Conservation (phyloP, 2,888 invertebrate species). For the Macrosiphum euphorbiae region DNA sequence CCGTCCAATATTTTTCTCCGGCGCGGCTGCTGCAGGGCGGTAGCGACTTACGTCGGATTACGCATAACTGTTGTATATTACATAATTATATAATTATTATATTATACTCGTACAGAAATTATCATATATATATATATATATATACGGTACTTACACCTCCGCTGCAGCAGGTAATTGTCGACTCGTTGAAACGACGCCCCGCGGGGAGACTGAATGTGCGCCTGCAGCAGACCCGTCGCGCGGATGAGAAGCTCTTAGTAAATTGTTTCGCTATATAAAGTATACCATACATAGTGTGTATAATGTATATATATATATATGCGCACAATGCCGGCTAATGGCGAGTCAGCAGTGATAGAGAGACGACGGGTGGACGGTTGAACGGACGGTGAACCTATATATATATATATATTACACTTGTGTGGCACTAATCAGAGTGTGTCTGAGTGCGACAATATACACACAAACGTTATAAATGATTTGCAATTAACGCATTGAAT, state of each 20-base stretch:
- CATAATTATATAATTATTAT: neutral
- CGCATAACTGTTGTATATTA: neutral
- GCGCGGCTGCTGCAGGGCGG: neutral
- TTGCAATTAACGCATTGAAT: conserved; percentile 31
- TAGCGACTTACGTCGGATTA: neutral
- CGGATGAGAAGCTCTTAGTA: conserved; percentile 38
- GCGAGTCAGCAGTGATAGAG: neutral
- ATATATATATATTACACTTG: neutral
- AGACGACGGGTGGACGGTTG: neutral
- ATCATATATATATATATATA: neutral
- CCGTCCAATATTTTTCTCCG: neutral
- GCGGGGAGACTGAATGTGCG: neutral
- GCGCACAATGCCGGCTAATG: neutral
- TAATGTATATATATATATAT: neutral
- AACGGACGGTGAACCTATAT: neutral
- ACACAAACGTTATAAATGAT: conserved; percentile 41
- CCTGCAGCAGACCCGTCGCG: neutral
- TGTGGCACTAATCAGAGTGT: neutral
- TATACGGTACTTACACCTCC: neutral
- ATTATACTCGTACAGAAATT: neutral
- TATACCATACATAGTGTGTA: neutral
- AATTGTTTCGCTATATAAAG: conserved; percentile 30
- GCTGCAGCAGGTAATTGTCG: neutral
- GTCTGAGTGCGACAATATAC: neutral
- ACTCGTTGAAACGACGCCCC: neutral